A percentile compares a stretch with the other conserved stretches of the same genome.
Evolutionary conservation across 1,140 invertebrate genomes (phyloP).

Genomic region (Sipha flava): DNA sequence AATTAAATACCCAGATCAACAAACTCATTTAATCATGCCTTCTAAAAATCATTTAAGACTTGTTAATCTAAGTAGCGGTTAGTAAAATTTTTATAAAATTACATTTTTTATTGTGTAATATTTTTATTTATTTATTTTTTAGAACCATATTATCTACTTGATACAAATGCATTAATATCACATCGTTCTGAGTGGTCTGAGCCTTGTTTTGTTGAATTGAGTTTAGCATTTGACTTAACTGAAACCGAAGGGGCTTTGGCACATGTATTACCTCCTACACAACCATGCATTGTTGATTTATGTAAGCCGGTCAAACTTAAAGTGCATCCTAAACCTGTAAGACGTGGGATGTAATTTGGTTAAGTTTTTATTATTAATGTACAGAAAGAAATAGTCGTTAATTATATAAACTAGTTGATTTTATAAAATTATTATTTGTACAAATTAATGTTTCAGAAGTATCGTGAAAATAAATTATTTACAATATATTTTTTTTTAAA

Average conservation of each 20-base stretch:
- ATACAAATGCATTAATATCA: slow-evolving; percentile 77
- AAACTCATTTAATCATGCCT: slow-evolving; percentile 71
- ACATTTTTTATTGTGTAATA: not conserved
- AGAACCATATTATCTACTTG: slow-evolving; percentile 60
- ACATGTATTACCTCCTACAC: slow-evolving; percentile 50
- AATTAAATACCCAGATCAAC: slow-evolving; percentile 86
- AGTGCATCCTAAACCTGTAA: slow-evolving; percentile 77
- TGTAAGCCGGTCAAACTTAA: slow-evolving; percentile 85
- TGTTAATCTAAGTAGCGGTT: slow-evolving; percentile 28
- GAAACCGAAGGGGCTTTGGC: slow-evolving; percentile 51
- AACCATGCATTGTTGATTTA: slow-evolving; percentile 65
- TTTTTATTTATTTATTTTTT: slow-evolving; percentile 27
- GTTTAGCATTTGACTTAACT: slow-evolving; percentile 67
- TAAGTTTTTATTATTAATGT: not conserved
- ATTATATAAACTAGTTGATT: no score
- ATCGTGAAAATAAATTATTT: not conserved
- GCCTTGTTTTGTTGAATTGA: slow-evolving; percentile 78
- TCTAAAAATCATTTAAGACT: slow-evolving; percentile 54
- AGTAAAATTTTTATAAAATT: not conserved
- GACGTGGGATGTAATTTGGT: slow-evolving; percentile 60
- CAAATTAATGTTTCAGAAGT: no score
- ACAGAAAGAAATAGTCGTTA: not conserved
- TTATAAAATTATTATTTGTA: no score
- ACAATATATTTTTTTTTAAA: not conserved
- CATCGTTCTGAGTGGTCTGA: slow-evolving; percentile 80